phyloP scores from a whole-genome alignment of 2,113 vertebrate species.

The Gambusia affinis region DNA sequence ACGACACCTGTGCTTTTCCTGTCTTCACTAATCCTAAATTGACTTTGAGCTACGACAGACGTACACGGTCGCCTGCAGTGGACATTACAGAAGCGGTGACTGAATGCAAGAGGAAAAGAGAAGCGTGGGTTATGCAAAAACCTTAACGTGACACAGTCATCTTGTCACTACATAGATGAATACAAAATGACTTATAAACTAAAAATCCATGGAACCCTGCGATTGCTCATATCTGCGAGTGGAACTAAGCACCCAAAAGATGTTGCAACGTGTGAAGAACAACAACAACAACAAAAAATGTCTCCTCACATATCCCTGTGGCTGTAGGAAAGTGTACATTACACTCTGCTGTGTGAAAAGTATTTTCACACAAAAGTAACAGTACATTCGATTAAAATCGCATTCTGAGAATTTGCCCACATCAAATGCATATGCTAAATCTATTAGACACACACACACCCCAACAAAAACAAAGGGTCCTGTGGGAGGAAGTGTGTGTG shows the following conservation, averaged over 20 bases:
- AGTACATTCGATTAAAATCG: slow-evolving; percentile 20
- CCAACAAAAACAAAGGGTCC: slow-evolving; percentile 63
- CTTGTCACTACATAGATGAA: background rate
- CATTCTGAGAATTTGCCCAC: slow-evolving; percentile 44
- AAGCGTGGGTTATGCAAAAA: slow-evolving; percentile 66
- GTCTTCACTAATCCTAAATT: background rate
- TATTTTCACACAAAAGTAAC: background rate
- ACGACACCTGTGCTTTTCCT: slow-evolving; percentile 29
- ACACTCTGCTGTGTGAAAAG: too few relatives aligned
- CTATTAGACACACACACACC: slow-evolving; percentile 25
- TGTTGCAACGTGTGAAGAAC: background rate
- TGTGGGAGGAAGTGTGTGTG: slow-evolving; percentile 72
- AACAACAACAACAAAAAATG: background rate
- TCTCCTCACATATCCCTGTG: background rate
- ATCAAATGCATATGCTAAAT: slow-evolving; percentile 25
- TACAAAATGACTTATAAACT: background rate
- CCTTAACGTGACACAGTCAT: slow-evolving; percentile 24
- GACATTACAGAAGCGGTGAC: slow-evolving; percentile 15
- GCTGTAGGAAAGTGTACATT: background rate
- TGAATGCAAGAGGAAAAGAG: slow-evolving; percentile 47
- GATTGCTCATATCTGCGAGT: too few relatives aligned
- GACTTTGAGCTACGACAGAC: background rate
- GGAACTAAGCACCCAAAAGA: too few relatives aligned
- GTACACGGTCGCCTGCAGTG: background rate
- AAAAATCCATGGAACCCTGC: background rate